phyloP scores from a whole-genome alignment of 2,888 invertebrate species.

The Diogma glabrata region DNA sequence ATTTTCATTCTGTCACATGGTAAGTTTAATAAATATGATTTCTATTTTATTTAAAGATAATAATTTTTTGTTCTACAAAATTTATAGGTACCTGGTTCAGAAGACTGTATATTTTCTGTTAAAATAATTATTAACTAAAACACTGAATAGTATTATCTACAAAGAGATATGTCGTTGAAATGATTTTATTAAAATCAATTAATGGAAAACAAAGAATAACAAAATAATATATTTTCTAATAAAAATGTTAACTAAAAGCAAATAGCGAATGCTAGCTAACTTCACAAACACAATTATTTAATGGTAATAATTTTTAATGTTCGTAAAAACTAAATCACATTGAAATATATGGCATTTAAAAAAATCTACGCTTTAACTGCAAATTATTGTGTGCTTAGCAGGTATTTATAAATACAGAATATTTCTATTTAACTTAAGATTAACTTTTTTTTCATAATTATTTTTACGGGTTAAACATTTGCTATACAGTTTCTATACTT shows the following conservation, averaged over 20 bases:
- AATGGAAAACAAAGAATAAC: background rate
- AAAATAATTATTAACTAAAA: constrained; percentile 3
- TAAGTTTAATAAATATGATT: constrained; percentile 12
- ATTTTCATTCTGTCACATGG: constrained; percentile 19
- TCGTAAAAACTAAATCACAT: constrained; percentile 1
- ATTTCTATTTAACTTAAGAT: too few relatives aligned
- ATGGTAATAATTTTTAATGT: background rate
- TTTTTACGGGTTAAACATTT: too few relatives aligned
- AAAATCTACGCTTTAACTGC: constrained; percentile 7
- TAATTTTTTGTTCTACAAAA: background rate
- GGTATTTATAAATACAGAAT: too few relatives aligned
- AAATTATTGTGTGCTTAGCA: constrained; percentile 5
- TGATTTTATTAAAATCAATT: background rate
- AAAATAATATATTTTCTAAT: background rate
- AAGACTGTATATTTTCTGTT: constrained; percentile 30
- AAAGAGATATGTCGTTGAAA: background rate
- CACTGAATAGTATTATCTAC: background rate
- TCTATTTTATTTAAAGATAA: background rate
- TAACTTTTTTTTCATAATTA: too few relatives aligned
- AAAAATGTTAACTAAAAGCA: background rate
- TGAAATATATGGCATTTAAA: constrained; percentile 1
- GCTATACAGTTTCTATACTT: too few relatives aligned
- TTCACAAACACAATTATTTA: background rate
- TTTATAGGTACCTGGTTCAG: constrained; percentile 37
- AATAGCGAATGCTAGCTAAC: background rate